These are phyloP conservation scores for Meandrusa payeni DNA, from an alignment of 2,888 invertebrate genomes.

Conservation along the genomic window DNA sequence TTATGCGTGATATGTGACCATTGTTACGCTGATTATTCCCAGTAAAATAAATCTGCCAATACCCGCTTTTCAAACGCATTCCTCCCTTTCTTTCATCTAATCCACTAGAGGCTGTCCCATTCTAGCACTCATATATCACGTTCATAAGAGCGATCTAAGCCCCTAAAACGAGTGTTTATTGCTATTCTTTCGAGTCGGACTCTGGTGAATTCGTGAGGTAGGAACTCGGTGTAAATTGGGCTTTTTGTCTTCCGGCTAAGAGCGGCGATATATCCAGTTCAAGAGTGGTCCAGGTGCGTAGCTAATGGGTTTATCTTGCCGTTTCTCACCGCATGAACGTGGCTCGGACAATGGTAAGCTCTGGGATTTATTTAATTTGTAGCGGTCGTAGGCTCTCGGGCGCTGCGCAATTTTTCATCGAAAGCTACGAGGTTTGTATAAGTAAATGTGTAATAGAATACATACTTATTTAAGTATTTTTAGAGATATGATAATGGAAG, in stretches of 20 bases:
- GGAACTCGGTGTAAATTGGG: constrained; percentile 38
- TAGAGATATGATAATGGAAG: too few species aligned
- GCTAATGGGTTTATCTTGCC: constrained; percentile 56
- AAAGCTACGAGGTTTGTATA: constrained; percentile 5
- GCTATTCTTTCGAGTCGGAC: constrained; percentile 61
- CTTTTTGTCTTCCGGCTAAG: constrained; percentile 45
- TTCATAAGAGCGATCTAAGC: constrained; percentile 60
- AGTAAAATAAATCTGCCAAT: constrained; percentile 17
- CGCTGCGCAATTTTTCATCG: constrained; percentile 23
- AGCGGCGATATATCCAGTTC: constrained; percentile 33
- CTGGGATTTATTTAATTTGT: constrained; percentile 47
- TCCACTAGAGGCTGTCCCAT: constrained; percentile 51
- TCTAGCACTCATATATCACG: constrained; percentile 63
- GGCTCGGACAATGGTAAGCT: constrained; percentile 43
- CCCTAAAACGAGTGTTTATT: constrained; percentile 74
- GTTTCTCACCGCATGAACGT: constrained; percentile 54
- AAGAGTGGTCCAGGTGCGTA: constrained; percentile 56
- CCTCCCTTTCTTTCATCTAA: constrained; percentile 43
- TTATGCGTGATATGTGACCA: background rate
- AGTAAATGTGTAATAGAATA: too few species aligned
- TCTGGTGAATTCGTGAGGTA: constrained; percentile 36
- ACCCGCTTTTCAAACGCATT: constrained; percentile 36
- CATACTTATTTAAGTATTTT: too few species aligned
- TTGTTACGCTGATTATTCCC: constrained; percentile 28
- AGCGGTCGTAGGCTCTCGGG: constrained; percentile 25